Evolutionary conservation across 2,888 invertebrate species (phyloP), one percentile per base, ranked within the genome.

Genomic region (Stegophylla sp.): DNA sequence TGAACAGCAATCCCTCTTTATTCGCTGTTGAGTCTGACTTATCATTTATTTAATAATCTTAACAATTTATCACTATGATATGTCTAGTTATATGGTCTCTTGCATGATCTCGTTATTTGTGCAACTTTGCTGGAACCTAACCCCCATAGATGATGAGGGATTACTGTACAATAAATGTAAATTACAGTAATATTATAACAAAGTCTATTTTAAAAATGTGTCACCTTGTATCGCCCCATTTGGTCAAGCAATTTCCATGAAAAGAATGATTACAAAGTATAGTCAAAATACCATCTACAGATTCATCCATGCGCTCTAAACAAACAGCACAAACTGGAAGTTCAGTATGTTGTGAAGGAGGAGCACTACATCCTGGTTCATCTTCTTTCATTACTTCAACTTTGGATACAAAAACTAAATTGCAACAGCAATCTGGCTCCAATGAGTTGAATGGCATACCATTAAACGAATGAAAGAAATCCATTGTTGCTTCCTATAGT

Each of bases 221-320:
- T 72, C 85, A 90, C 89, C 88, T 90, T 23, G 94, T 94, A 87
- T 98, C 97, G 23, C 95, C 93, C 98, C 99, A 99, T 87, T 98
- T 94, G 84, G 94, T 92, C 72, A 99, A 88, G 87, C 99, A 99
- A 85, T 92, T 92, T 13, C 96, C 93, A 88, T 99, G 99, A 88
- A 99, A 99, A 1, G 96, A 93, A 88, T 99, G 99, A 88, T 98
- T 98, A 87, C 99, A 99, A 83, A 98, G 90, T 86, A 99, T 97
- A 43, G 97, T 98, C 84, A 99, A 88, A 83, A 99, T 95, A 15
- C 98, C 97, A 86, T 98, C 97, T 15, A 98, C 96, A 84, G 97
- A 96, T 88, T 99, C 99, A 87, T 99, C 99, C 98, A 96, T 95
- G 82, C 97, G 91, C 88, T 99, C 98, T 76, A 97, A 87, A 86